Conservation (phyloP, 1,140 invertebrate species). For the Solenopsis invicta region DNA sequence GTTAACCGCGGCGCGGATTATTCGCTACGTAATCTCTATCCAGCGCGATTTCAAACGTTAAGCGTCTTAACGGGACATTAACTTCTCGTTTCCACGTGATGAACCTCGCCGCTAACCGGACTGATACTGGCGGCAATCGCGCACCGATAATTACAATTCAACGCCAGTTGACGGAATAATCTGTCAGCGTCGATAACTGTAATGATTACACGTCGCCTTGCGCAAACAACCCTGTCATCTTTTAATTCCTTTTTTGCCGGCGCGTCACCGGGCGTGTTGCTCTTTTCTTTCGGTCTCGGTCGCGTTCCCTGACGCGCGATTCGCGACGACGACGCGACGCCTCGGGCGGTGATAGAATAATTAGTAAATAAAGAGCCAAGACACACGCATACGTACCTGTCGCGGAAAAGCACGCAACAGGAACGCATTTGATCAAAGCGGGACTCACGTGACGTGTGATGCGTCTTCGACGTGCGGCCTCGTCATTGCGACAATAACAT, state of each 20-base stretch:
- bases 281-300: background rate
- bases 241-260: conserved; percentile 43
- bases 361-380: conserved; percentile 43
- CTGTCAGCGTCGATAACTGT: conserved; percentile 80
- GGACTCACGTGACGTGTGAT: conserved; percentile 33
- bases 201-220: conserved; percentile 76
- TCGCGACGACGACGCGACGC: conserved; percentile 11
- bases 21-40: conserved; percentile 13
- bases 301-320: background rate
- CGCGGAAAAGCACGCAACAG: background rate
- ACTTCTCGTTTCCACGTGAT: conserved; percentile 23
- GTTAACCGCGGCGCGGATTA: conserved; percentile 44
- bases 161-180: conserved; percentile 68
- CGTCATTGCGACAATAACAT: conserved; percentile 21
- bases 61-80: conserved; percentile 40
- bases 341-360: conserved; percentile 46
- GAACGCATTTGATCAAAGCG: background rate
- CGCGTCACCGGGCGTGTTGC: background rate
- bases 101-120: conserved; percentile 6
- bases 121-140: conserved; percentile 43
- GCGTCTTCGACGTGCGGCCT: background rate
- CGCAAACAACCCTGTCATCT: conserved; percentile 51
- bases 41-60: conserved; percentile 37
- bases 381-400: background rate
- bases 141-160: conserved; percentile 68